These are phyloP conservation scores for Heteromormyrus szaboi DNA, from an alignment of 2,797 vertebrate genomes.

Conservation along the genomic window DNA sequence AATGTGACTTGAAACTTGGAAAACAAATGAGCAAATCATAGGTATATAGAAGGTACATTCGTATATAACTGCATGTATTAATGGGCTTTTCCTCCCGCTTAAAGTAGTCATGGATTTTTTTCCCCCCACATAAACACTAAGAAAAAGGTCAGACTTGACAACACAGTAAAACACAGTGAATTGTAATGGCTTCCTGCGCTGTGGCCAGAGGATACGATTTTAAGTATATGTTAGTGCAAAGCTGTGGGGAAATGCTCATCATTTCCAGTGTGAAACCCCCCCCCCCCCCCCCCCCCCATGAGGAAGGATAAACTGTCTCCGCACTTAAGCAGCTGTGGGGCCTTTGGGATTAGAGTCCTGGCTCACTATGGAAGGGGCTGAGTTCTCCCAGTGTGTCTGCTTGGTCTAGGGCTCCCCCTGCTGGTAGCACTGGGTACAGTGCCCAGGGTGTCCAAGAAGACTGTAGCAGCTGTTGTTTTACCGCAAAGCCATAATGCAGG, in stretches of 20 bases:
- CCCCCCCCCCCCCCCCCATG: background rate
- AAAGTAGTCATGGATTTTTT: background rate
- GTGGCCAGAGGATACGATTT: constrained; percentile 13
- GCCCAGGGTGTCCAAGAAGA: background rate
- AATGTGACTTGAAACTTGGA: background rate
- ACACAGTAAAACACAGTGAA: background rate
- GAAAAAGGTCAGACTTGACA: background rate
- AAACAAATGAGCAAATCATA: background rate
- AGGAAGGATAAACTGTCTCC: constrained; percentile 3
- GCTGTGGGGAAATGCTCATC: background rate
- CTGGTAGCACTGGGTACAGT: constrained; percentile 26
- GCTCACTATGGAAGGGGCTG: background rate
- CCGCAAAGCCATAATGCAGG: background rate
- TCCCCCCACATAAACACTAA: background rate
- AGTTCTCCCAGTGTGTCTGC: background rate
- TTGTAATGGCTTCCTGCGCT: background rate
- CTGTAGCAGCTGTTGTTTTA: background rate
- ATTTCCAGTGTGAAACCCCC: constrained; percentile 12
- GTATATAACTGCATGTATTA: background rate
- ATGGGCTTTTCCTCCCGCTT: background rate
- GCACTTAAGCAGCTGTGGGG: background rate
- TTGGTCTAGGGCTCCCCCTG: constrained; percentile 48
- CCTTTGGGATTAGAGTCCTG: background rate
- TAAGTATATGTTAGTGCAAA: constrained; percentile 16
- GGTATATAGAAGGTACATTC: background rate